Evolutionary conservation across 2,797 vertebrate species (phyloP), one percentile per base, ranked within the genome.

Genomic region (Schizopygopsis pylzovi): DNA sequence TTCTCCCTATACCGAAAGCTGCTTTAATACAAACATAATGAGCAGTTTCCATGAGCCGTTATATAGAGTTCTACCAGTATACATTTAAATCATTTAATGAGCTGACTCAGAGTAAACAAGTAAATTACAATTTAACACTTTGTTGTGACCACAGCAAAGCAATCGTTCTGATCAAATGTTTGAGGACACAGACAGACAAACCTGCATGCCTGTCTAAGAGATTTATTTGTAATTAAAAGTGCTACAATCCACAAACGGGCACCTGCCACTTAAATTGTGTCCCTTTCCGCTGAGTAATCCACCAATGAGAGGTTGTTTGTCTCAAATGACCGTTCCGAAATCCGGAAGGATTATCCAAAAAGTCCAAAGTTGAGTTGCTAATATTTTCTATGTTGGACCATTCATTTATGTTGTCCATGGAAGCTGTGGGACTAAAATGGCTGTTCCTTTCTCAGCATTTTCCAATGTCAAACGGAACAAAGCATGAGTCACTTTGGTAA

Each of bases 321-420:
- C 83, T 75, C 43, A 85, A 79, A 33, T 68, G 70, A 75, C 61
- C 11, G 16, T 71, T 81, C 79, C 47, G 84, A 85, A 88, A 85
- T 71, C 89, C 65, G n/a, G 47, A 75, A 82, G 49, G 90, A 89
- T 89, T 91, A 85, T 80, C 67, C 52, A 88, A 67, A 75, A 71
- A 87, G 79, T 77, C 81, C 68, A 85, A 49, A 85, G 85, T 82
- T 71, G 54, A 65, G 67, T 82, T 89, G 83, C 79, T 87, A 85
- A 85, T 71, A 80, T 87, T 86, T 81, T 81, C 79, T 86, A 72
- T n/a, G 39, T 47, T 33, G 33, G 67, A 63, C 65, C 63, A 63
- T 84, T 65, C 52, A 39, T 43, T 54, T 52, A 47, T 68, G 22
- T 10, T 71, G 16, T 70, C 18, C 28, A 4, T 80, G 76, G 52